A percentile compares a stretch with the other conserved stretches of the same genome.
phyloP scores from a whole-genome alignment of 2,797 vertebrate genomes.

The Chelonia mydas region DNA sequence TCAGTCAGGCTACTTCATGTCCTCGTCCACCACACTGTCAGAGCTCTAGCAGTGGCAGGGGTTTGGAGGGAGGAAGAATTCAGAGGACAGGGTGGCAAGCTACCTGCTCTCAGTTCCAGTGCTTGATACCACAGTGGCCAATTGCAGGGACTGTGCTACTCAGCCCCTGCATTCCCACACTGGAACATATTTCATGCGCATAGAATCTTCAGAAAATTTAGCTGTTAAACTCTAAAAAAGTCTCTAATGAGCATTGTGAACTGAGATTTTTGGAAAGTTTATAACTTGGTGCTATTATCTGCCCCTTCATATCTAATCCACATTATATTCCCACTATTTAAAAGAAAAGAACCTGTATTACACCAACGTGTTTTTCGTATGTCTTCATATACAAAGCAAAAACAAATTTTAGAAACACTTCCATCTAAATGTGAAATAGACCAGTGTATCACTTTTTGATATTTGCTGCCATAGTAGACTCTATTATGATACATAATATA shows the following conservation, averaged over 20 bases:
- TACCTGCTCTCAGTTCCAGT: not conserved
- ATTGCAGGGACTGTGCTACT: not conserved
- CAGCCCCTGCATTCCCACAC: not conserved
- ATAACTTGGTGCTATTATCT: not conserved
- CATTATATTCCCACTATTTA: not conserved
- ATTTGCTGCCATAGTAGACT: not conserved
- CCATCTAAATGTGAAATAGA: not conserved
- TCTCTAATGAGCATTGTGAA: not conserved
- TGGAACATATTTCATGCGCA: not conserved
- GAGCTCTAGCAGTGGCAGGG: not conserved
- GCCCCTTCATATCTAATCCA: not conserved
- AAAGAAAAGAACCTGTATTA: not conserved
- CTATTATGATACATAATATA: not conserved
- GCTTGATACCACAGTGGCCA: accelerated
- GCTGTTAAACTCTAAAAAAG: not conserved
- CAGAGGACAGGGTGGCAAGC: not conserved
- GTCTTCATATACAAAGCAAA: not conserved
- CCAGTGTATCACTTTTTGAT: not conserved
- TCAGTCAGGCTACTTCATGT: not conserved
- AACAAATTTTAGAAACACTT: not conserved
- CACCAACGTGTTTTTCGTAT: not conserved
- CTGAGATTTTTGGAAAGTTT: not conserved
- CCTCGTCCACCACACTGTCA: not conserved
- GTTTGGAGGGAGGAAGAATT: not conserved
- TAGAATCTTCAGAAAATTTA: not conserved